Evolutionary conservation across 2,797 vertebrate species (phyloP), one percentile per base, ranked within the genome.

Genomic region (Takifugu ocellatus): DNA sequence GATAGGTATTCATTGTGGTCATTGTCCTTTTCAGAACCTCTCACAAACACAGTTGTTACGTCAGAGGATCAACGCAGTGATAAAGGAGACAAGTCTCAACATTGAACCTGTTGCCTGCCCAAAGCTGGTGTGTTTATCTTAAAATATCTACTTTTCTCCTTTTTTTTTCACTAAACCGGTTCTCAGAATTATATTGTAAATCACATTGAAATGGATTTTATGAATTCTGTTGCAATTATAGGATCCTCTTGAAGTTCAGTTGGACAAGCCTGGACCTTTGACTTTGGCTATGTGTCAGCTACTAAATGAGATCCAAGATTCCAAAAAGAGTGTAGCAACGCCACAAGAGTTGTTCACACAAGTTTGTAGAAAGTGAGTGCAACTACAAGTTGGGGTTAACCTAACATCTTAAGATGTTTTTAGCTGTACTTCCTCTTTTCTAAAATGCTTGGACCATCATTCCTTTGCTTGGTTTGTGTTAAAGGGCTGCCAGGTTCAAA

Each of bases 361-460:
- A 93, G 93, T 99, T 89, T 98, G 96, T 92, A 96, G 96, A 92
- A 99, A 97, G 97, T 98, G 76, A 93, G 95, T 87, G 76, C 58
- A 42, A 24, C 3, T 56, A 47, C 31, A 17, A 43, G 58, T 56
- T 51, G 14, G 25, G 27, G 26, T 52, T 26, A 8, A 1, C 60
- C 51, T 6, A 3, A 16, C 21, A 21, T 33, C 16, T 14, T 10
- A 21, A 33, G 6, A 54, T 49, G 2, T 25, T 9, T 15, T 54
- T 46, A 7, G 49, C 54, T 58, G 8, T 24, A 5, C 11, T 3
- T 47, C 25, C 17, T 36, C 21, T 48, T 11, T 7, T 6, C 29
- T 11, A 53, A n/a, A 1, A 5, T 61, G 25, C 21, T 6, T 62
- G 50, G 9, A 50, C 4, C 16, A 10, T 57, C 5, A 47, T 26